Conservation (phyloP, 2,113 vertebrate species). For the Azemiops feae region DNA sequence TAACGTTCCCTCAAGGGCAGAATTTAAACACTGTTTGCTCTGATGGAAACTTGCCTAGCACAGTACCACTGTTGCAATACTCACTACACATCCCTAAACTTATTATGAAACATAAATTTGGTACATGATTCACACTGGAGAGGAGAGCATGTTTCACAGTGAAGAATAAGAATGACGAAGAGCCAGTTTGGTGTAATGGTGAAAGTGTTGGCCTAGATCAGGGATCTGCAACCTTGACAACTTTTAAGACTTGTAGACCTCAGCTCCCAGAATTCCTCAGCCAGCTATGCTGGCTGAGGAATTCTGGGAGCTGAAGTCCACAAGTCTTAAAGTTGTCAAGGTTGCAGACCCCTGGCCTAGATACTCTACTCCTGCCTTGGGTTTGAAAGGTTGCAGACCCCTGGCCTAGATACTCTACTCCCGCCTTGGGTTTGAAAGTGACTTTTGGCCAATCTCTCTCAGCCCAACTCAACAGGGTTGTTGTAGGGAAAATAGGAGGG, state of each 20-base stretch:
- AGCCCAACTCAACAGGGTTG: not conserved
- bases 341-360: not conserved
- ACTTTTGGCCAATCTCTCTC: not conserved
- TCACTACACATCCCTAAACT: not conserved
- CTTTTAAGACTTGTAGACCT: no score
- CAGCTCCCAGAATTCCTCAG: no score
- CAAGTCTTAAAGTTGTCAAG: no score
- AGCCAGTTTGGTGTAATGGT: not conserved
- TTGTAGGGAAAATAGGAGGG: not conserved
- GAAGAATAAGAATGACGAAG: not conserved
- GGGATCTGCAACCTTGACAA: no score
- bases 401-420: no score
- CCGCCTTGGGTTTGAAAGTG: not conserved
- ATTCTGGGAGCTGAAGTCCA: no score
- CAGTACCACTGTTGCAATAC: not conserved
- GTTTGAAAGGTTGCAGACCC: no score
- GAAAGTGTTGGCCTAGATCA: not conserved
- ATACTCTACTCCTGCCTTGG: no score
- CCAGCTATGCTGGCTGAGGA: no score
- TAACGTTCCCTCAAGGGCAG: not conserved
- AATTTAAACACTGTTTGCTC: not conserved
- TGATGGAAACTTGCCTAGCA: not conserved
- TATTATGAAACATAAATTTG: not conserved
- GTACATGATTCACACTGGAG: not conserved
- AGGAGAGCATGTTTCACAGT: not conserved